Evolutionary conservation across 2,797 vertebrate species (phyloP).

Genomic region (Ciconia nigra): DNA sequence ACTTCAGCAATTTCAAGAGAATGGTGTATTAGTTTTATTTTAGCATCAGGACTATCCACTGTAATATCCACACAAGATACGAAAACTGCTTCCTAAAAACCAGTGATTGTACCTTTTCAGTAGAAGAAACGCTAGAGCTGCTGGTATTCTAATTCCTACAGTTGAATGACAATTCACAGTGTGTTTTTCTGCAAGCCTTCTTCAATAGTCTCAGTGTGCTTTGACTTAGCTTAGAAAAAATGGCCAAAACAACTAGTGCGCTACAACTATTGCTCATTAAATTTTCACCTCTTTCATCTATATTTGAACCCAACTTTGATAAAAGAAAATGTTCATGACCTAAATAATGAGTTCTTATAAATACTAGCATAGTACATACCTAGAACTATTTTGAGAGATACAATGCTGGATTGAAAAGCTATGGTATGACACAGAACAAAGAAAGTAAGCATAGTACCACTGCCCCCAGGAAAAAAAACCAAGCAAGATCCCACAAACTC

Average conservation of each 20-base stretch:
- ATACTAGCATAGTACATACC: not conserved
- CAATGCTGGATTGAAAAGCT: not conserved
- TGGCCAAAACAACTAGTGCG: not conserved
- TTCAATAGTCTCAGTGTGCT: not conserved
- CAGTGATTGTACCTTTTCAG: not conserved
- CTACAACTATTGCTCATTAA: not conserved
- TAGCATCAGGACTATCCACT: not conserved
- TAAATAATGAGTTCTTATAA: not conserved
- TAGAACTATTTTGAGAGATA: not conserved
- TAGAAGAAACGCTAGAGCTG: not conserved
- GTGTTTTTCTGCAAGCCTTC: not conserved
- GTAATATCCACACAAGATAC: not conserved
- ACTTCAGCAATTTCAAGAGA: not conserved
- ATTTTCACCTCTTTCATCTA: not conserved
- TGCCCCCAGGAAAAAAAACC: not conserved
- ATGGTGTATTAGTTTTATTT: not conserved
- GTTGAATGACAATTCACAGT: not conserved
- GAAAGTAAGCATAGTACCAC: not conserved
- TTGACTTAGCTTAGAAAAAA: not conserved
- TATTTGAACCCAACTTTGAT: not conserved
- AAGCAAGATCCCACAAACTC: not conserved
- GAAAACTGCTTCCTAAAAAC: not conserved
- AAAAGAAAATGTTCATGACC: not conserved
- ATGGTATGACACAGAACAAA: accelerated
- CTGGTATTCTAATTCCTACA: not conserved